Conservation (phyloP, 2,113 vertebrate species). For the Myocastor coypus region DNA sequence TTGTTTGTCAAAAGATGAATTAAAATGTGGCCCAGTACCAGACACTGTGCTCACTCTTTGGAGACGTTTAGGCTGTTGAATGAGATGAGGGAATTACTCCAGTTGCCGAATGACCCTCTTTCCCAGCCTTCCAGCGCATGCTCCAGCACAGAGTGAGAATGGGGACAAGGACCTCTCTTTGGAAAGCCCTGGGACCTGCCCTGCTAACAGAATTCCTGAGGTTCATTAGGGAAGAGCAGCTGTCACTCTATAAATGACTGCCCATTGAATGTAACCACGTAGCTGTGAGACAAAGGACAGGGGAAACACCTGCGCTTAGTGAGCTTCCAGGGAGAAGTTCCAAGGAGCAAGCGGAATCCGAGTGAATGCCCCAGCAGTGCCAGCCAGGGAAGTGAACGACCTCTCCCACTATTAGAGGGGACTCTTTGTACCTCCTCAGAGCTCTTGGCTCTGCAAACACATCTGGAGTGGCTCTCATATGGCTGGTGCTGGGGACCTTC, state of each 20-base stretch:
- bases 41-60: background rate
- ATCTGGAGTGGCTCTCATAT: slow-evolving; percentile 1
- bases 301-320: background rate
- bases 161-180: background rate
- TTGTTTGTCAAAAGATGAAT: slow-evolving; percentile 1
- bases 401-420: background rate
- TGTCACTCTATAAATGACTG: background rate
- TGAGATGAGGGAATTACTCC: background rate
- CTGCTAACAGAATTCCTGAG: background rate
- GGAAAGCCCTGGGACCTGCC: background rate
- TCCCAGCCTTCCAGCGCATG: background rate
- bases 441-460: background rate
- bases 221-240: background rate
- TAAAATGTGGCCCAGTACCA: background rate
- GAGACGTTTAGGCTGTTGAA: background rate
- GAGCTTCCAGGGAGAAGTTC: slow-evolving; percentile 51
- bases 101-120: background rate
- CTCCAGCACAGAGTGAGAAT: background rate
- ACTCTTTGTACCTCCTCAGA: slow-evolving; percentile 25
- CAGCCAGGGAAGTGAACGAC: background rate
- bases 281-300: background rate
- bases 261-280: background rate
- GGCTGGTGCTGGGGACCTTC: background rate
- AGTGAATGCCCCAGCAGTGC: background rate
- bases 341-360: background rate